Conservation (phyloP, 35 echinoderm and acorn worm genomes). For the Heliocidaris erythrogramma region DNA sequence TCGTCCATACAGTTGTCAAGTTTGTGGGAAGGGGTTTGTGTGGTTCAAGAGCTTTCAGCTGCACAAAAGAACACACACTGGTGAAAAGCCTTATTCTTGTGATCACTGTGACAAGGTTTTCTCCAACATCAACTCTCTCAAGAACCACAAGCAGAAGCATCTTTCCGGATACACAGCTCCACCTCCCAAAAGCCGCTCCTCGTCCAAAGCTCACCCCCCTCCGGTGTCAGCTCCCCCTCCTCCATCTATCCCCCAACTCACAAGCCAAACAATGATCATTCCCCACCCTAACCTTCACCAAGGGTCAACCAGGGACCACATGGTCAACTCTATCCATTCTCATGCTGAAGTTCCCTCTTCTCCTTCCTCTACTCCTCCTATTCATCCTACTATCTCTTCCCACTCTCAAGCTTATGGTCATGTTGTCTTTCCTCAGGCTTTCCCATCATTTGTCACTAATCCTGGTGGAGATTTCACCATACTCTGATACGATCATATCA, state of each 20-base stretch:
- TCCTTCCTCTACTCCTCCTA: not conserved
- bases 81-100: constrained; percentile 35
- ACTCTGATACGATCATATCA: not conserved
- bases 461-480: constrained; percentile 35
- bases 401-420: constrained; percentile 26
- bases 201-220: not conserved
- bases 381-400: not conserved
- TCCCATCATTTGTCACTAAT: constrained; percentile 28
- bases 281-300: constrained; percentile 26
- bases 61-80: constrained; percentile 35
- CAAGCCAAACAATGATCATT: constrained; percentile 1
- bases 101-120: constrained; percentile 9
- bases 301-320: not conserved
- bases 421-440: not conserved
- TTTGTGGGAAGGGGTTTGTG: constrained; percentile 29
- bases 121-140: constrained; percentile 33
- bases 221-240: not conserved
- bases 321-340: not conserved
- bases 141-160: constrained; percentile 40
- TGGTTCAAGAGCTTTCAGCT: constrained; percentile 47
- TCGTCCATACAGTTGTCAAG: constrained; percentile 13
- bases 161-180: not conserved
- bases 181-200: not conserved
- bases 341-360: not conserved
- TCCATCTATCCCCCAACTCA: not conserved